Evolutionary conservation across 2,113 vertebrate species (phyloP).

Genomic region (Actenoides lindsayi): DNA sequence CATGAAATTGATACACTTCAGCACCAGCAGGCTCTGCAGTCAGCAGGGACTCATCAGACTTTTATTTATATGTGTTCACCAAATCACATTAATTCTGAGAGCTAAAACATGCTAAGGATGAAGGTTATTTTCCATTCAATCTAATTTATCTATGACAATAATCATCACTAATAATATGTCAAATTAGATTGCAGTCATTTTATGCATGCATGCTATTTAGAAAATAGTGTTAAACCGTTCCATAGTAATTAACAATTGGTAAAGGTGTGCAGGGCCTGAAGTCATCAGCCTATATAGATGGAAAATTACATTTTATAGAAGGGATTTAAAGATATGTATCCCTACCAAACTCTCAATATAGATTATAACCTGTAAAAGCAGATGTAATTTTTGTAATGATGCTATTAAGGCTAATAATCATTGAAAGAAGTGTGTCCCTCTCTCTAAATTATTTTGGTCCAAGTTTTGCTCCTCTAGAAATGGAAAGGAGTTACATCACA

Average conservation of each 20-base stretch:
- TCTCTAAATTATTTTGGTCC: slow-evolving; percentile 15
- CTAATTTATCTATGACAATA: slow-evolving; percentile 89
- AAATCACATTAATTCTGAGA: slow-evolving; percentile 89
- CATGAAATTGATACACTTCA: slow-evolving; percentile 89
- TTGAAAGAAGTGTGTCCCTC: background rate
- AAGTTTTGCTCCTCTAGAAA: background rate
- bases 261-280: slow-evolving; percentile 70
- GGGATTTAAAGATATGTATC: slow-evolving; percentile 66
- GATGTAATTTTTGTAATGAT: slow-evolving; percentile 53
- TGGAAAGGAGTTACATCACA: background rate
- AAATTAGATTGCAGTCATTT: slow-evolving; percentile 85
- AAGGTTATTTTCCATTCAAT: slow-evolving; percentile 89
- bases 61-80: slow-evolving; percentile 89
- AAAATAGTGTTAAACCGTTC: slow-evolving; percentile 78
- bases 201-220: slow-evolving; percentile 80
- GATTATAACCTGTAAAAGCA: slow-evolving; percentile 65
- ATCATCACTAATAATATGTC: slow-evolving; percentile 87
- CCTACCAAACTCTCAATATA: slow-evolving; percentile 71
- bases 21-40: slow-evolving; percentile 78
- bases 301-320: slow-evolving; percentile 77
- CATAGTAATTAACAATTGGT: slow-evolving; percentile 77
- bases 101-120: slow-evolving; percentile 87
- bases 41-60: slow-evolving; percentile 85
- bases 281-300: slow-evolving; percentile 70
- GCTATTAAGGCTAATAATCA: slow-evolving; percentile 68